Percentiles rank a stretch among this genome's conserved stretches.
Evolutionary conservation across 2,888 invertebrate species (phyloP).

Genomic region (Chymomyza procnemis): DNA sequence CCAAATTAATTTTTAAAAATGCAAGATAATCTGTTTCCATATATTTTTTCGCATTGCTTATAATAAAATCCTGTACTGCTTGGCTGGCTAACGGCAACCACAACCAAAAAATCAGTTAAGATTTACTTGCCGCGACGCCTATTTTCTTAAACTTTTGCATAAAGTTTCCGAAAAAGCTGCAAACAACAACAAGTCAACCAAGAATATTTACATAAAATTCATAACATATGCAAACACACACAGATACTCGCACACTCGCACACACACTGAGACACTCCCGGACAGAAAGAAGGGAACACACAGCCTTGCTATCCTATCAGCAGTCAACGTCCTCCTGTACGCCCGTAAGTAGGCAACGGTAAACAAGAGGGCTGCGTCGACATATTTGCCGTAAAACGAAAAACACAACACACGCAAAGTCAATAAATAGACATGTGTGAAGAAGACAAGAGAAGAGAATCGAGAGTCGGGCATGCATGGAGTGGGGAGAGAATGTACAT

Average conservation of each 20-base stretch:
- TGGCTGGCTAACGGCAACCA: neutral
- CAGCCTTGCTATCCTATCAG: neutral
- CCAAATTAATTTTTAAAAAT: neutral
- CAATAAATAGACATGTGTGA: neutral
- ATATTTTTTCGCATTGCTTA: neutral
- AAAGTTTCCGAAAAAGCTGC: neutral
- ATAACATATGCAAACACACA: neutral
- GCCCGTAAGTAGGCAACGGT: neutral
- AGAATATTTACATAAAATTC: neutral
- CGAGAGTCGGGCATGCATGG: neutral
- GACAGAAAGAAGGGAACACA: neutral
- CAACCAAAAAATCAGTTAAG: conserved; percentile 5
- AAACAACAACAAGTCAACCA: neutral
- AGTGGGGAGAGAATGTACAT: too few relatives aligned
- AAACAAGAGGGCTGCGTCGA: conserved; percentile 6
- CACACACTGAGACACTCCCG: neutral
- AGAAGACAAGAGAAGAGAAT: neutral
- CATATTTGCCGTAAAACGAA: neutral
- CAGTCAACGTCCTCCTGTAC: neutral
- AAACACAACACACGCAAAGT: neutral
- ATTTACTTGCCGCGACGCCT: conserved; percentile 18
- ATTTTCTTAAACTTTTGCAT: neutral
- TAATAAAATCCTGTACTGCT: neutral
- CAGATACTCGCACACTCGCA: neutral
- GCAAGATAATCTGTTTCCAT: neutral